Percentiles rank a stretch among this genome's conserved stretches.
Evolutionary conservation across 2,797 vertebrate genomes (phyloP).

Genomic region (Poliocrania exsul): DNA sequence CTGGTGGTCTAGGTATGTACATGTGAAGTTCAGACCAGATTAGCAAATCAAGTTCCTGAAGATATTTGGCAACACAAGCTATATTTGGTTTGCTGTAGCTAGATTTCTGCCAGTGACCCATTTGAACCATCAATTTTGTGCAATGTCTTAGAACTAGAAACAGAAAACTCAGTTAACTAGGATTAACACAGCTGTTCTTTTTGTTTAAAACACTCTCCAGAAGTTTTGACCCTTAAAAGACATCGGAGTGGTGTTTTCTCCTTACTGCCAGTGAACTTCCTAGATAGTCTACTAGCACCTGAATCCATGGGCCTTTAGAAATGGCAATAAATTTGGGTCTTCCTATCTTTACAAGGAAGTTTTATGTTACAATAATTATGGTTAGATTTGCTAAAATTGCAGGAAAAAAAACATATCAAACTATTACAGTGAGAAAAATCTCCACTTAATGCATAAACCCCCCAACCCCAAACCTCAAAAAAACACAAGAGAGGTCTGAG

Average conservation of each 20-base stretch:
- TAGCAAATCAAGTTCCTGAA: neutral
- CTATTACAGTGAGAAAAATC: neutral
- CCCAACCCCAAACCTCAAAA: neutral
- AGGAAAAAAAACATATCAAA: neutral
- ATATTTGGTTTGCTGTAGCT: neutral
- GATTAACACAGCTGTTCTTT: neutral
- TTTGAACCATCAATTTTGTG: neutral
- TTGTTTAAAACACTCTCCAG: neutral
- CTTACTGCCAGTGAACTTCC: neutral
- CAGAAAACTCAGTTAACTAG: neutral
- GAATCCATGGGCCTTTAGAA: neutral
- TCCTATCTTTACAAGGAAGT: neutral
- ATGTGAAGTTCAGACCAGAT: neutral
- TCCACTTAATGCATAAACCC: accelerated
- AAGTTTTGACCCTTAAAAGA: neutral
- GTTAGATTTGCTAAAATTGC: neutral
- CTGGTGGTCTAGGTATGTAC: neutral
- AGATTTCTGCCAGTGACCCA: neutral
- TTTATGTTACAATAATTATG: neutral
- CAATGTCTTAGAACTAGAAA: neutral
- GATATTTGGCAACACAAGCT: neutral
- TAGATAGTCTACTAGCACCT: neutral
- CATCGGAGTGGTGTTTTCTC: neutral
- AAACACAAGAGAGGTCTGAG: neutral
- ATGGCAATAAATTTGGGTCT: neutral